Percentiles rank a stretch among this genome's conserved stretches.
These are phyloP conservation scores for Ciona savignyi DNA, from an alignment of 23 tunicate genomes.

Conservation along the genomic window DNA sequence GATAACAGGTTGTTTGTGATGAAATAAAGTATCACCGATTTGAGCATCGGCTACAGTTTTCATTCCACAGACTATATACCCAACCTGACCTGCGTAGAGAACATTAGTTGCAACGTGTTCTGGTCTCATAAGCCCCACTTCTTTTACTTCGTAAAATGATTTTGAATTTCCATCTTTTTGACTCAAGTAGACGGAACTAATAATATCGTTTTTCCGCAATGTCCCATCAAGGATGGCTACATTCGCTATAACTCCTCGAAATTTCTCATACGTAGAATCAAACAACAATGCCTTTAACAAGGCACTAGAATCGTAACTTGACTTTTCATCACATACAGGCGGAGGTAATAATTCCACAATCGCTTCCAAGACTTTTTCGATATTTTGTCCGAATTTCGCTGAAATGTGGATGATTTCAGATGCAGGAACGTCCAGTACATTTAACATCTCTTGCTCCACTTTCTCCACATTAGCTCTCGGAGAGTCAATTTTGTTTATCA, in stretches of 20 bases:
- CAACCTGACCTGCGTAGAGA: conserved; percentile 85
- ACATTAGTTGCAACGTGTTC: conserved; percentile 22
- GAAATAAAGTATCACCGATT: conserved; percentile 71
- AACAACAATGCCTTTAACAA: conserved; percentile 56
- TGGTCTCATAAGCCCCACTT: conserved; percentile 64
- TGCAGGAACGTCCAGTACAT: conserved; percentile 39
- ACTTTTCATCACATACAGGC: conserved; percentile 15
- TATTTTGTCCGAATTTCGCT: conserved; percentile 68
- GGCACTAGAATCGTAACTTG: conserved; percentile 10
- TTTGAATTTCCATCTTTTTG: conserved; percentile 24
- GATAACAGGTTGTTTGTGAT: conserved; percentile 20
- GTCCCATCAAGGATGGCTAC: conserved; percentile 31
- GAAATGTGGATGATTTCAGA: conserved; percentile 62
- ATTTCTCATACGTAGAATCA: conserved; percentile 63
- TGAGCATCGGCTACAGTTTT: conserved; percentile 63
- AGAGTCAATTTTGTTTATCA: conserved; percentile 79
- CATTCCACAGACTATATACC: conserved; percentile 77
- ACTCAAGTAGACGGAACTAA: conserved; percentile 30
- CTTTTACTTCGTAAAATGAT: conserved; percentile 54
- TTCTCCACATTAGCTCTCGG: conserved; percentile 59
- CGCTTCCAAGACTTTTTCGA: conserved; percentile 47
- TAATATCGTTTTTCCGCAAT: conserved; percentile 44
- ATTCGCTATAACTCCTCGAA: conserved; percentile 68
- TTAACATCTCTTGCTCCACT: conserved; percentile 50
- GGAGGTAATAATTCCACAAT: conserved; percentile 64